These are phyloP conservation scores for Ascaphus truei DNA, from an alignment of 2,113 vertebrate genomes.

Conservation along the genomic window DNA sequence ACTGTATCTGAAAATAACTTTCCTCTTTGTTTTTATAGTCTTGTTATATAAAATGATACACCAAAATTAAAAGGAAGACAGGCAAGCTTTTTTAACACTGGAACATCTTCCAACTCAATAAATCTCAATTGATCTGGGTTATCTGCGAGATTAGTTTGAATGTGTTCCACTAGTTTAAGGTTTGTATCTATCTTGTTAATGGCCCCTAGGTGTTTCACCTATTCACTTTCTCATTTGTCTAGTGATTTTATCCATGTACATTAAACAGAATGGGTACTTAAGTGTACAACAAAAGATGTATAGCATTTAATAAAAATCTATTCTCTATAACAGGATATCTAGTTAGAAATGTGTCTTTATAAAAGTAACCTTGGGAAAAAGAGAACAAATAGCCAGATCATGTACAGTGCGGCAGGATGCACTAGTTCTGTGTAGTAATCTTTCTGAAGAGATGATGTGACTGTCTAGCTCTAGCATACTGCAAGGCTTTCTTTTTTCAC, in stretches of 20 bases:
- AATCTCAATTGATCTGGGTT: slow-evolving; percentile 25
- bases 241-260: slow-evolving; percentile 10
- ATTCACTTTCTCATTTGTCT: slow-evolving; percentile 24
- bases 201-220: slow-evolving; percentile 20
- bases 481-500: too few species aligned
- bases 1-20: too few species aligned
- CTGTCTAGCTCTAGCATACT: too few species aligned
- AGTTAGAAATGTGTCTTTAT: slow-evolving; percentile 11
- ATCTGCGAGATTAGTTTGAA: slow-evolving; percentile 27
- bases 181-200: slow-evolving; percentile 25
- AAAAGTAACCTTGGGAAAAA: slow-evolving; percentile 21
- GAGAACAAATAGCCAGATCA: slow-evolving; percentile 14
- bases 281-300: slow-evolving; percentile 21
- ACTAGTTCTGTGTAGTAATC: not conserved
- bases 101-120: not conserved
- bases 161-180: slow-evolving; percentile 23
- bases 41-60: too few species aligned
- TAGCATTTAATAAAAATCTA: slow-evolving; percentile 28
- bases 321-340: slow-evolving; percentile 5
- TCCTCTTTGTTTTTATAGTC: too few species aligned
- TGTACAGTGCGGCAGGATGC: not conserved
- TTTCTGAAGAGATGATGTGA: too few species aligned
- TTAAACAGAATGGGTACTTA: slow-evolving; percentile 22
- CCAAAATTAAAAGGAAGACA: too few species aligned
- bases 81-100: not conserved